phyloP scores from a whole-genome alignment of 2,113 vertebrate genomes.

The Euleptes europaea region DNA sequence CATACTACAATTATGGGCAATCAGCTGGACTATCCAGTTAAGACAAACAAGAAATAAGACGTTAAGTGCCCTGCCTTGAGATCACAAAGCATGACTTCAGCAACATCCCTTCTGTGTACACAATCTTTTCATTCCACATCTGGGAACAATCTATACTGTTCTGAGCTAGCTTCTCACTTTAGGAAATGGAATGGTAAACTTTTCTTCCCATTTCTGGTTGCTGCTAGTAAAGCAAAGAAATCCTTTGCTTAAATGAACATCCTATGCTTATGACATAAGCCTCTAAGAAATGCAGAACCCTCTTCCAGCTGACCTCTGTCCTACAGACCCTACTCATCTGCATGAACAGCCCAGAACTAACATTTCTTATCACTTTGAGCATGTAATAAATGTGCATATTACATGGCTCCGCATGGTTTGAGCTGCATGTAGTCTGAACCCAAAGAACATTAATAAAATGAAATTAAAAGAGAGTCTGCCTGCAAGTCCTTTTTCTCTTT shows the following conservation, averaged over 20 bases:
- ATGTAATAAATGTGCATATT: constrained; percentile 62
- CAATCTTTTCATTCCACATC: no score
- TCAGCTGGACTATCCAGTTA: background rate
- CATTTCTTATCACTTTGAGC: constrained; percentile 32
- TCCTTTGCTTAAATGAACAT: background rate
- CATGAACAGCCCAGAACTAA: constrained; percentile 45
- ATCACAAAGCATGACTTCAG: no score
- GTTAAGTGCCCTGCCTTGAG: no score
- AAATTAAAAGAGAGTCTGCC: background rate
- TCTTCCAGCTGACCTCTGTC: background rate
- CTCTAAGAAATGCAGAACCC: background rate
- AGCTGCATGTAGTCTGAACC: constrained; percentile 51
- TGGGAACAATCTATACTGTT: no score
- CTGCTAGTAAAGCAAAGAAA: background rate
- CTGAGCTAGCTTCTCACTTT: background rate
- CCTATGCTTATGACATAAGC: background rate
- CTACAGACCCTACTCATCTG: constrained; percentile 20
- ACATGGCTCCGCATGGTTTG: constrained; percentile 63
- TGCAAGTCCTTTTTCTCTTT: background rate
- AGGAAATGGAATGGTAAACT: background rate
- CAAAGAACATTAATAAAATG: background rate
- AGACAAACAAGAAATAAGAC: background rate
- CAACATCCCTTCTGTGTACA: no score
- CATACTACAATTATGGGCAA: background rate
- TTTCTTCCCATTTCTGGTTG: background rate